phyloP scores from a whole-genome alignment of 2,888 invertebrate genomes.

The Chrysina gloriosa region DNA sequence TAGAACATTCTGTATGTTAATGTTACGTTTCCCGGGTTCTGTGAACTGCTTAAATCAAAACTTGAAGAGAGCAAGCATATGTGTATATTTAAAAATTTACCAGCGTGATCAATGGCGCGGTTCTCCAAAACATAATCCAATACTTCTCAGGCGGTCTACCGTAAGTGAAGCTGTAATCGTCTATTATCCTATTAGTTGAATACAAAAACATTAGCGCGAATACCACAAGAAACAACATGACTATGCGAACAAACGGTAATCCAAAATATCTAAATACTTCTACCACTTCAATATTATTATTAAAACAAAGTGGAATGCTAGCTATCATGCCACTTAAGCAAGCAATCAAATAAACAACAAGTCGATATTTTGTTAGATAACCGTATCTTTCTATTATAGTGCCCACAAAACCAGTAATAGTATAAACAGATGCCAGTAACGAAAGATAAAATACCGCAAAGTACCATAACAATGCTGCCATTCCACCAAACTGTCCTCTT shows the following conservation, averaged over 20 bases:
- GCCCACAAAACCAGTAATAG: constrained; percentile 35
- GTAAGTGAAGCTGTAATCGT: constrained; percentile 46
- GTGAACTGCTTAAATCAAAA: no score
- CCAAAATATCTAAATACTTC: constrained; percentile 37
- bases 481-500: constrained; percentile 13
- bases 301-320: constrained; percentile 20
- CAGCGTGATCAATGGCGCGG: constrained; percentile 42
- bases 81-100: constrained; percentile 14
- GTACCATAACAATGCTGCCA: constrained; percentile 42
- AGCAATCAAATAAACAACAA: constrained; percentile 27
- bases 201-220: constrained; percentile 45
- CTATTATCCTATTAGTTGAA: constrained; percentile 42
- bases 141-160: constrained; percentile 37
- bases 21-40: no score
- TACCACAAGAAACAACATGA: constrained; percentile 28
- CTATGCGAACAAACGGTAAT: constrained; percentile 20
- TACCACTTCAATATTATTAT: constrained; percentile 32
- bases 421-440: constrained; percentile 30
- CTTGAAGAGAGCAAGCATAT: no score
- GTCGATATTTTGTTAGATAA: constrained; percentile 32
- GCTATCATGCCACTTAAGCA: constrained; percentile 9
- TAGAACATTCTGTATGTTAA: no score
- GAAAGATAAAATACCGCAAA: constrained; percentile 30
- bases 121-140: constrained; percentile 44
- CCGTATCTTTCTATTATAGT: constrained; percentile 40